These are phyloP conservation scores for Argyrosomus regius DNA, from an alignment of 2,797 vertebrate species.

Conservation along the genomic window DNA sequence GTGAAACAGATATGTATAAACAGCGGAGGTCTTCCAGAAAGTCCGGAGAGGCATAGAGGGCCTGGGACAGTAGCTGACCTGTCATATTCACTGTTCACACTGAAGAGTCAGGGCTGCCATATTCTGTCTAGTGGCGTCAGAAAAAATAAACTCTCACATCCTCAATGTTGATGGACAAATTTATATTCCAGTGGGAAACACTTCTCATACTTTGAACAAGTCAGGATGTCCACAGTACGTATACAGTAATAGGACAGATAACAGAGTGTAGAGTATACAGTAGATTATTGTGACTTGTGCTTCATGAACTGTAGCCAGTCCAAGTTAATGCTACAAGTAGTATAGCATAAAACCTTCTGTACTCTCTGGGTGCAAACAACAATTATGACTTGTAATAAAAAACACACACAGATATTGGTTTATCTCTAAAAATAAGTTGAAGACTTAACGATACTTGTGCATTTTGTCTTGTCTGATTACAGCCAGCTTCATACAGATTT, in stretches of 20 bases:
- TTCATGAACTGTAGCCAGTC: background rate
- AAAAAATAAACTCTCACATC: conserved; percentile 78
- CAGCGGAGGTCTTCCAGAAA: conserved; percentile 67
- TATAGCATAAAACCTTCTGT: background rate
- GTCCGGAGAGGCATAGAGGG: conserved; percentile 51
- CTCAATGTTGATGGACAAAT: conserved; percentile 71
- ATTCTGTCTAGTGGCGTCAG: conserved; percentile 73
- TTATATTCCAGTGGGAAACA: conserved; percentile 65
- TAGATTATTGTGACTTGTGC: background rate
- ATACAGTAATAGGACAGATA: conserved; percentile 13
- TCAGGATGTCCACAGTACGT: background rate
- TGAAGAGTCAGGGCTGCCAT: conserved; percentile 54
- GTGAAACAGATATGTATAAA: conserved; percentile 83
- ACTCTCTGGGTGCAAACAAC: background rate
- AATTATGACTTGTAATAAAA: background rate
- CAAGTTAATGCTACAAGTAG: background rate
- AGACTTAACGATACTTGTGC: background rate
- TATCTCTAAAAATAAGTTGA: background rate
- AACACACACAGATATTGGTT: background rate
- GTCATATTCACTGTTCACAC: conserved; percentile 60
- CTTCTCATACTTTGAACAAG: conserved; percentile 45
- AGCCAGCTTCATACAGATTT: background rate
- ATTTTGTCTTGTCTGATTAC: background rate
- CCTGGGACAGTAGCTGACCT: conserved; percentile 76
- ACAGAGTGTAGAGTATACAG: background rate